phyloP scores from a whole-genome alignment of 2,888 invertebrate species.

The Alloscopus bannaensis region DNA sequence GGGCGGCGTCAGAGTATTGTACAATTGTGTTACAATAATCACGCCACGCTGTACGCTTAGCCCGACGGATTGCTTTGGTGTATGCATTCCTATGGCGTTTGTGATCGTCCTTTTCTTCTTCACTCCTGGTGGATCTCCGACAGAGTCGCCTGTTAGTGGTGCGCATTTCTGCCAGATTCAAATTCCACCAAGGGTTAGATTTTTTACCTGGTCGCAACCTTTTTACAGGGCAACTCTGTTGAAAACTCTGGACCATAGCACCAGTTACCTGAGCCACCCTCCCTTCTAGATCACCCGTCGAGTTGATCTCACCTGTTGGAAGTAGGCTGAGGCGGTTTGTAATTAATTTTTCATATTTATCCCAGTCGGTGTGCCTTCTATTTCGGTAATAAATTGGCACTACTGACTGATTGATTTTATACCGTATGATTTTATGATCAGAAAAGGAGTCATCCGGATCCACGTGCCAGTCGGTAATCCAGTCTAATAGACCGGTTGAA shows the following conservation, averaged over 20 bases:
- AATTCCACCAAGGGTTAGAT: conserved; percentile 44
- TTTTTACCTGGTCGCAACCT: neutral
- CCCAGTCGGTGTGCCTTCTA: conserved; percentile 47
- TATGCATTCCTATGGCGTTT: too few species aligned
- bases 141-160: neutral
- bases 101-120: too few species aligned
- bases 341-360: neutral
- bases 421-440: conserved; percentile 55
- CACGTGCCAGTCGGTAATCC: conserved; percentile 50
- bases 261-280: neutral
- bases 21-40: neutral
- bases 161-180: conserved; percentile 9
- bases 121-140: neutral
- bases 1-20: neutral
- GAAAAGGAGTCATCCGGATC: conserved; percentile 37
- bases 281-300: neutral
- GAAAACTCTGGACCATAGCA: neutral
- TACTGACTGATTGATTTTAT: neutral
- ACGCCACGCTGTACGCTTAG: neutral
- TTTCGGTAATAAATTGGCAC: conserved; percentile 11
- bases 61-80: neutral
- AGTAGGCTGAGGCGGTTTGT: neutral
- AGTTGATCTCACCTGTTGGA: neutral
- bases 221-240: conserved; percentile 38
- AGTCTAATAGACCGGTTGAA: neutral